phyloP scores from a whole-genome alignment of 30 jellyfish, hydroid and myxozoan species.

The Aurelia aurita complex sp. Pacific region DNA sequence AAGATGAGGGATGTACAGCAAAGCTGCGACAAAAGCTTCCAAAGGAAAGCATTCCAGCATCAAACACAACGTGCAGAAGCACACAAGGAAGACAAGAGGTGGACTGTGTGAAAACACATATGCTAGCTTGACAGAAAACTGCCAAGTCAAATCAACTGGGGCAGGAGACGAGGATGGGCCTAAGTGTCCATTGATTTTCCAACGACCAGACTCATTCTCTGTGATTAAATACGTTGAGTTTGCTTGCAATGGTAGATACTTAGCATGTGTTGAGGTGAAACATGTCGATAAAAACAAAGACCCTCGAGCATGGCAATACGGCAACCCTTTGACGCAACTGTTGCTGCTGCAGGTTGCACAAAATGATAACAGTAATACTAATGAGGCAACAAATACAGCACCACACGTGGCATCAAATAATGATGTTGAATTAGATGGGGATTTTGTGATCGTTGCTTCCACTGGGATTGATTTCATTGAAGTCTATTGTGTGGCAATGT shows the following conservation, averaged over 20 bases:
- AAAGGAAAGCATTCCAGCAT: too few relatives aligned
- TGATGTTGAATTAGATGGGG: background rate
- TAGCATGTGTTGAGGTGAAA: constrained; percentile 42
- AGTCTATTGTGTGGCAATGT: constrained; percentile 33
- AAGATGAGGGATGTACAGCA: too few relatives aligned
- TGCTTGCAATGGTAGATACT: constrained; percentile 57
- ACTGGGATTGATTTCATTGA: constrained; percentile 27
- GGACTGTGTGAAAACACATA: constrained; percentile 20
- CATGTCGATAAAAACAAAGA: background rate
- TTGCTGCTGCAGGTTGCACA: background rate
- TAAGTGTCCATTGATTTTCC: too few relatives aligned
- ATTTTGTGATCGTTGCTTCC: constrained; percentile 41
- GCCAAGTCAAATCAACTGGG: too few relatives aligned
- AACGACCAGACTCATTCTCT: background rate
- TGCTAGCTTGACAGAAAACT: background rate
- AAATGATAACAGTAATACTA: background rate
- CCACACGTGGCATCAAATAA: background rate
- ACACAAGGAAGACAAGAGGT: too few relatives aligned
- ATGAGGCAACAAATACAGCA: background rate
- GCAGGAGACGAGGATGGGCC: too few relatives aligned
- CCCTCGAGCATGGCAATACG: constrained; percentile 6
- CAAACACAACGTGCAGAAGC: too few relatives aligned
- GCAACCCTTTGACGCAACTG: constrained; percentile 28
- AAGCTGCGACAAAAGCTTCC: too few relatives aligned
- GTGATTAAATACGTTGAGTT: constrained; percentile 13